Evolutionary conservation across 2,888 invertebrate species (phyloP).

Genomic region (Thera obeliscata): DNA sequence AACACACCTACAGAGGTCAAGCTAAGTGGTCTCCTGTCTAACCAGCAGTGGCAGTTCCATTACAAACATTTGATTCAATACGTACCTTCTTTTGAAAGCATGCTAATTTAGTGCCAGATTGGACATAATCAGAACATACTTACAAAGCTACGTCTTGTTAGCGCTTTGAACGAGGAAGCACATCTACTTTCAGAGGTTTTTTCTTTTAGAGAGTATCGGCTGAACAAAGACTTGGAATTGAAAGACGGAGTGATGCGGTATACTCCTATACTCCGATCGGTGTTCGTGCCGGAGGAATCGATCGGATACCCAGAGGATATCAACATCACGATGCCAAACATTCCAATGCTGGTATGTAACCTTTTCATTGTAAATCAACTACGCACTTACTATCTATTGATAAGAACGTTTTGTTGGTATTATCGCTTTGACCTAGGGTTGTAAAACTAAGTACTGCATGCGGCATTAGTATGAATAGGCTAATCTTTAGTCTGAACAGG

Average conservation of each 20-base stretch:
- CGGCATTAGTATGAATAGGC: neutral
- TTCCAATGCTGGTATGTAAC: slow-evolving; percentile 87
- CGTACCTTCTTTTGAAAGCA: too few relatives aligned
- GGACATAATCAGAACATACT: too few relatives aligned
- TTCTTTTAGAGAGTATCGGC: slow-evolving; percentile 86
- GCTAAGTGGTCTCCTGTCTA: too few relatives aligned
- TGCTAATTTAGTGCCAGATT: too few relatives aligned
- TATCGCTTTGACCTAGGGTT: neutral
- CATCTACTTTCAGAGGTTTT: too few relatives aligned
- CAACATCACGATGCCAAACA: slow-evolving; percentile 87
- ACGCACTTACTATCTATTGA: neutral
- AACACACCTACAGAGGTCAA: too few relatives aligned
- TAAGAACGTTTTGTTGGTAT: neutral
- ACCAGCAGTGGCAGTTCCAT: neutral
- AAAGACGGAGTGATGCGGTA: slow-evolving; percentile 86
- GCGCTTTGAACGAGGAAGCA: too few relatives aligned
- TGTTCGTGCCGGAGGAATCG: slow-evolving; percentile 87
- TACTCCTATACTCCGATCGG: slow-evolving; percentile 81
- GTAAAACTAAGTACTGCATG: neutral
- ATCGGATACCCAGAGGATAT: slow-evolving; percentile 86
- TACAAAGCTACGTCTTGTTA: too few relatives aligned
- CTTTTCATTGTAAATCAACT: neutral
- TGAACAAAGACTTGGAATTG: slow-evolving; percentile 85
- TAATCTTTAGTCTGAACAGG: too few relatives aligned
- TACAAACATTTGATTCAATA: neutral